phyloP scores from a whole-genome alignment of 2,113 vertebrate genomes.

The Aythya baeri region DNA sequence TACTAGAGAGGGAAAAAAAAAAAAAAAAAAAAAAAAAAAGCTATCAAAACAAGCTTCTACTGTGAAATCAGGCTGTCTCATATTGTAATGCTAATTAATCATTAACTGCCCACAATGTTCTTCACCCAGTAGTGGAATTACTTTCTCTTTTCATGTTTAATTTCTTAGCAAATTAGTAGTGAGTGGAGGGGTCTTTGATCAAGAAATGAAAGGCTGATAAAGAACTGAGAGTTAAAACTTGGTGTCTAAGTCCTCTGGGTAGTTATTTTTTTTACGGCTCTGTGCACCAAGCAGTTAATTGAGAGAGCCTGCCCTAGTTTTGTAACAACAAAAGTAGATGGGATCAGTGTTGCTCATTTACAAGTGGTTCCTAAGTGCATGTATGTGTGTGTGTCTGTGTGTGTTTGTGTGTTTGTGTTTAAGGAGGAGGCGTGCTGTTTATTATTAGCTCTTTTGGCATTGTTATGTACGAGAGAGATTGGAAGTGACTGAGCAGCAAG shows the following conservation, averaged over 20 bases:
- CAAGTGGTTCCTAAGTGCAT: conserved; percentile 27
- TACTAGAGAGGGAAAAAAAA: not conserved
- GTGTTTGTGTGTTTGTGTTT: not conserved
- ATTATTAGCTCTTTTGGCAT: conserved; percentile 54
- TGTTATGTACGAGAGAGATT: conserved; percentile 4
- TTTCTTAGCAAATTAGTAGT: conserved; percentile 45
- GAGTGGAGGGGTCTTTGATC: conserved; percentile 46
- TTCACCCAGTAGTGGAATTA: conserved; percentile 20
- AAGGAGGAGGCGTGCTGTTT: not conserved
- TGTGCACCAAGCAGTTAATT: conserved; percentile 43
- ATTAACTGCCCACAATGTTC: conserved; percentile 29
- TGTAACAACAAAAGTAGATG: conserved; percentile 46
- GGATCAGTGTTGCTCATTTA: conserved; percentile 52
- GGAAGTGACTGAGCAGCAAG: conserved; percentile 35
- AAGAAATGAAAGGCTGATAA: conserved; percentile 27
- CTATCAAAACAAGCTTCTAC: conserved; percentile 8
- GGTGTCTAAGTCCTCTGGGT: not conserved
- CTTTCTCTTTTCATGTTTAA: conserved; percentile 34
- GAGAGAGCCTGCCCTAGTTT: conserved; percentile 59
- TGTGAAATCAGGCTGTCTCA: not conserved
- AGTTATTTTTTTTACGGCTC: not conserved
- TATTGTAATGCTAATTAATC: conserved; percentile 43
- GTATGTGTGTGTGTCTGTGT: not conserved
- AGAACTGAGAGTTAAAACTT: conserved; percentile 38
- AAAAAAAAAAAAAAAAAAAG: not conserved